Percentiles rank a stretch among this genome's conserved stretches.
These are phyloP conservation scores for Cynaeus angustus DNA, from an alignment of 2,888 invertebrate genomes.

Conservation along the genomic window DNA sequence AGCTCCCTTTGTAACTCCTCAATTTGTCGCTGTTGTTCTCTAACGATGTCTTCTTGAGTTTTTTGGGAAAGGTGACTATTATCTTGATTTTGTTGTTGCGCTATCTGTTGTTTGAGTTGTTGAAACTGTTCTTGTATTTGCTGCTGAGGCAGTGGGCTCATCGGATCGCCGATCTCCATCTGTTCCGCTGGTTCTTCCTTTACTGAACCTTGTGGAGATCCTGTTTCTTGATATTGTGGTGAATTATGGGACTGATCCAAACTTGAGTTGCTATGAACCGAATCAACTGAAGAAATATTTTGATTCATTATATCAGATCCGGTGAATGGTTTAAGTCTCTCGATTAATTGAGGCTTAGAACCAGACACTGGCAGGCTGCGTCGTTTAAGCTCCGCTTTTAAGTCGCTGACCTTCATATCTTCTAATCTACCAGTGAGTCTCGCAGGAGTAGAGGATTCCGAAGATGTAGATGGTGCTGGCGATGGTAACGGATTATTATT, in stretches of 20 bases:
- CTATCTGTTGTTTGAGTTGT: slow-evolving; percentile 58
- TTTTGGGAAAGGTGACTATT: slow-evolving; percentile 45
- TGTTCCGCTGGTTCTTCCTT: slow-evolving; percentile 63
- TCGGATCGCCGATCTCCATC: slow-evolving; percentile 72
- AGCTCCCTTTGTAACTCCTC: slow-evolving; percentile 89
- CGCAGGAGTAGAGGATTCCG: slow-evolving; percentile 68
- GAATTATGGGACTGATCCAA: slow-evolving; percentile 71
- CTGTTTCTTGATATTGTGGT: slow-evolving; percentile 71
- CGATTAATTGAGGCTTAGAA: slow-evolving; percentile 95
- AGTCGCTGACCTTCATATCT: slow-evolving; percentile 96
- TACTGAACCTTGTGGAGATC: slow-evolving; percentile 64
- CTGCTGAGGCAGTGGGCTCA: slow-evolving; percentile 69
- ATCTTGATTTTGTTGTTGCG: slow-evolving; percentile 51
- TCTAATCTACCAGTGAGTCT: slow-evolving; percentile 82
- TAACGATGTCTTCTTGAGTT: slow-evolving; percentile 81
- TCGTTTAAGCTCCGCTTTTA: slow-evolving; percentile 94
- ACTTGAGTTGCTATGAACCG: slow-evolving; percentile 64
- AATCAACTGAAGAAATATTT: slow-evolving; percentile 60
- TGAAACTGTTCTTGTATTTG: slow-evolving; percentile 64
- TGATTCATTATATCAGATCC: slow-evolving; percentile 59
- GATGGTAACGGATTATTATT: slow-evolving; percentile 67
- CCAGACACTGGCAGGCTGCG: slow-evolving; percentile 96
- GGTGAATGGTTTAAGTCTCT: slow-evolving; percentile 87
- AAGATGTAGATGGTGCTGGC: slow-evolving; percentile 68
- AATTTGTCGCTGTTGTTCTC: slow-evolving; percentile 90